These are phyloP conservation scores for Bergia puertoricense DNA, from an alignment of 92 coral and sea anemone species.

Conservation along the genomic window DNA sequence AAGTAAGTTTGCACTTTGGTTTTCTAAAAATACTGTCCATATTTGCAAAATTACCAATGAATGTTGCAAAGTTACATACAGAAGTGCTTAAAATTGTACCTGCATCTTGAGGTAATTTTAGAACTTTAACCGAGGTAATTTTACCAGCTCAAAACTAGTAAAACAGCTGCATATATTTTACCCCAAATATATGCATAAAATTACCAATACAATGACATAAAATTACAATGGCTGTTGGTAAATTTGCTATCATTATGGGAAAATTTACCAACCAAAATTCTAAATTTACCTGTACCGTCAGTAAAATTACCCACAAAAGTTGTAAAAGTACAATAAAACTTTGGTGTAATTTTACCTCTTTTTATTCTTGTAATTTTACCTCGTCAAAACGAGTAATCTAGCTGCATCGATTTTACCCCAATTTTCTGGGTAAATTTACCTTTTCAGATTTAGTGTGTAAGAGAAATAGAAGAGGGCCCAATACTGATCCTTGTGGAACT, in stretches of 20 bases:
- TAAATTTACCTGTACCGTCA: not conserved
- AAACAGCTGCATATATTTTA: not conserved
- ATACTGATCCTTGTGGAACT: too few species aligned
- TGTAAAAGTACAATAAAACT: not conserved
- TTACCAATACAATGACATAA: not conserved
- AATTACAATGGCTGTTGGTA: not conserved
- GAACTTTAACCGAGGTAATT: not conserved
- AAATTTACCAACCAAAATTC: slow-evolving; percentile 4
- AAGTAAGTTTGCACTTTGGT: slow-evolving; percentile 1
- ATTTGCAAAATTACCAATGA: too few species aligned
- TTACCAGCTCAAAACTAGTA: not conserved
- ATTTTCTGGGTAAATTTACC: not conserved
- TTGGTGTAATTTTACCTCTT: not conserved
- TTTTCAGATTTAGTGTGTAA: too few species aligned
- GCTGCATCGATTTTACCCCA: slow-evolving; percentile 2
- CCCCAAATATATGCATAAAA: slow-evolving; percentile 2
- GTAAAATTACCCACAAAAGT: not conserved
- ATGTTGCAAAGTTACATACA: too few species aligned
- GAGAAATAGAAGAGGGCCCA: too few species aligned
- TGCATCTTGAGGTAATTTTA: slow-evolving; percentile 7
- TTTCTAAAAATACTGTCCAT: not conserved
- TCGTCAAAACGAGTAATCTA: not conserved
- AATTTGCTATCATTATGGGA: not conserved
- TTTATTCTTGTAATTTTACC: not conserved
- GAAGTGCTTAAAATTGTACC: not conserved